Percentiles rank a stretch among this genome's conserved stretches.
Conservation (phyloP, 2,113 vertebrate species). For the Origma solitaria region DNA sequence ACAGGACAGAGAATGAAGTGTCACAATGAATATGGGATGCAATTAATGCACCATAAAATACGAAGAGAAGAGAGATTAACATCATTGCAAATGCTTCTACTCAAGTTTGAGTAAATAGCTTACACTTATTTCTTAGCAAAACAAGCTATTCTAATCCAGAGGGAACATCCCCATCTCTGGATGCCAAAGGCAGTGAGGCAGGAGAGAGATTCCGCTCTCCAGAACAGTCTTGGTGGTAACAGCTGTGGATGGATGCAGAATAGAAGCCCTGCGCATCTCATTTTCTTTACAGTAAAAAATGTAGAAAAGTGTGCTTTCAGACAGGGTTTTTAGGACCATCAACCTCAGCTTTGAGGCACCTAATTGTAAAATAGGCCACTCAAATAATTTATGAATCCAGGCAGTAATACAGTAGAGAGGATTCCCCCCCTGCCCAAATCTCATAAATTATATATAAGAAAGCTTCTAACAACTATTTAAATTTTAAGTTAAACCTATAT, state of each 20-base stretch:
- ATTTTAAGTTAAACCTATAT: background rate
- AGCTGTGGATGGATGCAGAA: background rate
- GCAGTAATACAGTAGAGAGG: background rate
- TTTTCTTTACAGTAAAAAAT: background rate
- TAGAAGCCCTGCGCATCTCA: background rate
- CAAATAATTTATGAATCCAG: constrained; percentile 49
- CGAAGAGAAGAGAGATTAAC: background rate
- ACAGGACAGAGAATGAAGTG: background rate
- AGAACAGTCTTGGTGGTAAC: background rate
- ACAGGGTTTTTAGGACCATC: background rate
- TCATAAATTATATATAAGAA: constrained; percentile 37
- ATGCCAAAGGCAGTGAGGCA: background rate
- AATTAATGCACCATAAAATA: background rate
- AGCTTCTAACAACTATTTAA: constrained; percentile 33
- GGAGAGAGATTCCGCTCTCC: background rate
- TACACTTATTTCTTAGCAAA: background rate
- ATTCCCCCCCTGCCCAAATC: background rate
- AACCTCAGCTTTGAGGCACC: background rate
- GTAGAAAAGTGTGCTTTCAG: background rate
- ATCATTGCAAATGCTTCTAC: background rate
- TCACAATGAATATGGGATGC: background rate
- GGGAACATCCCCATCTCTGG: background rate
- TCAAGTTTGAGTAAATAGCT: background rate
- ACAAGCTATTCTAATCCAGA: background rate
- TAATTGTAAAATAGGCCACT: constrained; percentile 35